These are phyloP conservation scores for Cynoglossus semilaevis DNA, from an alignment of 2,113 vertebrate species.

Conservation along the genomic window DNA sequence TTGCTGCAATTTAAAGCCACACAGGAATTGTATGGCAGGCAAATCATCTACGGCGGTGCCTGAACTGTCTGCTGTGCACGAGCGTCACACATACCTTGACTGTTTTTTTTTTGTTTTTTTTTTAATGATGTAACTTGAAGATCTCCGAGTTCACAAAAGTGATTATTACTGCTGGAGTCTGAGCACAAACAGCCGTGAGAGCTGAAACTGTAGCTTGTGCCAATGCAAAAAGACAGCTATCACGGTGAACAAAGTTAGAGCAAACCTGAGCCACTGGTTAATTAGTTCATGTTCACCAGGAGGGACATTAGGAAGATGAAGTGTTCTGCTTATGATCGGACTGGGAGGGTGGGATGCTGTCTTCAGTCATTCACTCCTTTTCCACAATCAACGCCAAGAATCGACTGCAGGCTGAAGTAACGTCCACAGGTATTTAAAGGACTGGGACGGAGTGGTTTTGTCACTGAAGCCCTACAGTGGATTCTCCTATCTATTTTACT, in stretches of 20 bases:
- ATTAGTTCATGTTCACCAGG: slow-evolving; percentile 45
- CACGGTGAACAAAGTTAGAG: slow-evolving; percentile 32
- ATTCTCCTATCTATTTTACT: neutral
- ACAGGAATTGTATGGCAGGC: slow-evolving; percentile 68
- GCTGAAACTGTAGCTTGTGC: no score
- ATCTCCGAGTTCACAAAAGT: no score
- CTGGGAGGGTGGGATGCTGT: slow-evolving; percentile 43
- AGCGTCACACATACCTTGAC: no score
- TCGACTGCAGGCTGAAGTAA: slow-evolving; percentile 57
- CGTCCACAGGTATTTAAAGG: no score
- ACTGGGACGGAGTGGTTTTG: no score
- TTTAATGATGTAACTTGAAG: no score
- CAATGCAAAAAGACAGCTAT: slow-evolving; percentile 13
- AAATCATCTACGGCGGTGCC: slow-evolving; percentile 66
- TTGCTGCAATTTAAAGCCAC: slow-evolving; percentile 75
- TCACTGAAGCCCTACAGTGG: no score
- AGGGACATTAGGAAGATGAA: slow-evolving; percentile 53
- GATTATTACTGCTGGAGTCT: no score
- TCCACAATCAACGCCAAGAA: slow-evolving; percentile 47
- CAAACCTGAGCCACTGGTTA: slow-evolving; percentile 27
- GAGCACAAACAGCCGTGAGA: no score
- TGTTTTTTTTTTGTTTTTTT: no score
- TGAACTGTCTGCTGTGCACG: slow-evolving; percentile 39
- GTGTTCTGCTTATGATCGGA: slow-evolving; percentile 26
- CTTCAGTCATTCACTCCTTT: slow-evolving; percentile 31